Evolutionary conservation across 1,140 invertebrate species (phyloP).

Genomic region (Steinernema khuongi): DNA sequence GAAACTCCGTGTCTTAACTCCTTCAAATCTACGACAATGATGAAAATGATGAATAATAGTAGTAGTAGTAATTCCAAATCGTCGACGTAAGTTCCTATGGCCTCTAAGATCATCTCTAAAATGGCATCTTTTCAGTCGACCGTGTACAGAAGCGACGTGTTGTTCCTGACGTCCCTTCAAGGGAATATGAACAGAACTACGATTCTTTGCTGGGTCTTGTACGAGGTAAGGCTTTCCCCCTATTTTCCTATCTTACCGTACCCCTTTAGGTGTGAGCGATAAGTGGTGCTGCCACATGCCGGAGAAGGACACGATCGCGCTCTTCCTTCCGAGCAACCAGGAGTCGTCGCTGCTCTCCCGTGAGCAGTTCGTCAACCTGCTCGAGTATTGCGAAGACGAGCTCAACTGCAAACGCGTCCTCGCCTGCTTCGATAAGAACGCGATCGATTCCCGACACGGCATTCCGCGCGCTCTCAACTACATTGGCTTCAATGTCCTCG

Average conservation of each 20-base stretch:
- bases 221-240: neutral
- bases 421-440: neutral
- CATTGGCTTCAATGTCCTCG: slow-evolving; percentile 7
- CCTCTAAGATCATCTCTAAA: neutral
- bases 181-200: neutral
- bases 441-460: slow-evolving; percentile 11
- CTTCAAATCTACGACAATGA: neutral
- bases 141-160: slow-evolving; percentile 18
- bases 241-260: too few species aligned
- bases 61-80: slow-evolving; percentile 21
- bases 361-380: slow-evolving; percentile 17
- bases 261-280: slow-evolving; percentile 11
- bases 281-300: slow-evolving; percentile 15
- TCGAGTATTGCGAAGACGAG: slow-evolving; percentile 20
- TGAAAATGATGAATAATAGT: slow-evolving; percentile 13
- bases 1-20: neutral
- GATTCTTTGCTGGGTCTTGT: slow-evolving; percentile 17
- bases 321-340: slow-evolving; percentile 1
- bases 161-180: slow-evolving; percentile 26
- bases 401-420: slow-evolving; percentile 8
- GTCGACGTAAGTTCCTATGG: neutral
- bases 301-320: slow-evolving; percentile 5
- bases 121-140: neutral
- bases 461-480: neutral
- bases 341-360: neutral